Evolutionary conservation across 2,113 vertebrate species (phyloP), one percentile per base, ranked within the genome.

Genomic region (Apistogramma diplotaenia): DNA sequence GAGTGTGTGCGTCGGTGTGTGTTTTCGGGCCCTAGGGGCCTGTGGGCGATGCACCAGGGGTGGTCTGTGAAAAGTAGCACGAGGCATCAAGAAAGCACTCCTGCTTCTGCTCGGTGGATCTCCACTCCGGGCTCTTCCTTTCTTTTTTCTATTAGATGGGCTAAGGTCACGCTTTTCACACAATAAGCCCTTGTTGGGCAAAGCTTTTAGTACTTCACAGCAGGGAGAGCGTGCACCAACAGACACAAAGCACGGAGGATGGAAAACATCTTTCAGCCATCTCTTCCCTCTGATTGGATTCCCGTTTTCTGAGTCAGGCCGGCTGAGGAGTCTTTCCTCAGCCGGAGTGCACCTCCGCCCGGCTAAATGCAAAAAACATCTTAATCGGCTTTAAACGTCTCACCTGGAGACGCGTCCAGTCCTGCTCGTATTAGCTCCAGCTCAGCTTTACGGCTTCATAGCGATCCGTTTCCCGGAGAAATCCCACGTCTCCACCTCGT

Each of bases 201-300:
- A 85, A 89, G 81, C 83, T 85, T 87, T 89, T 83, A 82, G 78
- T 85, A 60, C 78, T 74, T 91, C 82, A 78, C 85, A 81, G 74
- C 84, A 53, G 82, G 60, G 15, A 8, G 15, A 59, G 6, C 37
- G 27, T 18, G 31, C 70, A 71, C 74, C 15, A 56, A 67, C 37
- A 58, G 9, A 81, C 23, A 67, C 21, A 49, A 65, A 43, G 55
- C 19, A n/a, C 13, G 70, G 19, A 67, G 43, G 77, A 78, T 43
- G 83, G 37, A 79, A 88, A 72, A 81, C 67, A 59, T 83, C 74
- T 85, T 84, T 80, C 16, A 84, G 18, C 61, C 75, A 49, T 53
- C 72, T 65, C 62, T 67, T 53, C 46, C 43, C 74, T 56, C 29
- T 81, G 58, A 58, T 65, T 78, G 54, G 35, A 76, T 55, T 81